phyloP scores from a whole-genome alignment of 1,140 invertebrate species.

The Leptinotarsa defecta region DNA sequence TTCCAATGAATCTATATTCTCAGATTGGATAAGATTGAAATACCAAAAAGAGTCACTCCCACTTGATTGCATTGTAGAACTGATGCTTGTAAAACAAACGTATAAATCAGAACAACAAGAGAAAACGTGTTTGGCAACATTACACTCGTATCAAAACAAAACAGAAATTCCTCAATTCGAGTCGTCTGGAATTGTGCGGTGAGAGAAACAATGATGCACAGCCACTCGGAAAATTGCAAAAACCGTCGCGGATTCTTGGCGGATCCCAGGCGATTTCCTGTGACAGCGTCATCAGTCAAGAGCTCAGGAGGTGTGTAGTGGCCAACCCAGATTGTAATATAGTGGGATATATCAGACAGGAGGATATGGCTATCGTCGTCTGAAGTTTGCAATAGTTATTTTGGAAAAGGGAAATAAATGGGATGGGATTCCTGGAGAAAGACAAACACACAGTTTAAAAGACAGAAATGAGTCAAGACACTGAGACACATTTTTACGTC shows the following conservation, averaged over 20 bases:
- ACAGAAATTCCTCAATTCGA: conserved; percentile 28
- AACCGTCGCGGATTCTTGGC: conserved; percentile 44
- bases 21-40: too few species aligned
- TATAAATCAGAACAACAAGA: too few species aligned
- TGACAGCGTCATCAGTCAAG: conserved; percentile 49
- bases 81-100: too few species aligned
- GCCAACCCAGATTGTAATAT: conserved; percentile 19
- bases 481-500: too few species aligned
- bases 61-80: too few species aligned
- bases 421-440: background rate
- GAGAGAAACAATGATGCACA: conserved; percentile 50
- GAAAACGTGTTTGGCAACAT: too few species aligned
- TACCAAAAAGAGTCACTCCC: too few species aligned
- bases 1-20: too few species aligned
- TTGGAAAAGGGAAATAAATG: conserved; percentile 4
- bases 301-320: conserved; percentile 30
- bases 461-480: background rate
- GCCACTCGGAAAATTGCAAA: conserved; percentile 53
- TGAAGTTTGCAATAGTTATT: background rate
- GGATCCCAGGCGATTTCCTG: conserved; percentile 49
- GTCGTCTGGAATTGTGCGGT: conserved; percentile 35
- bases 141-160: too few species aligned
- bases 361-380: conserved; percentile 4
- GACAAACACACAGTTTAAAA: background rate
- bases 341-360: conserved; percentile 7